phyloP scores from a whole-genome alignment of 2,888 invertebrate species.

The Diarsia brunnea region DNA sequence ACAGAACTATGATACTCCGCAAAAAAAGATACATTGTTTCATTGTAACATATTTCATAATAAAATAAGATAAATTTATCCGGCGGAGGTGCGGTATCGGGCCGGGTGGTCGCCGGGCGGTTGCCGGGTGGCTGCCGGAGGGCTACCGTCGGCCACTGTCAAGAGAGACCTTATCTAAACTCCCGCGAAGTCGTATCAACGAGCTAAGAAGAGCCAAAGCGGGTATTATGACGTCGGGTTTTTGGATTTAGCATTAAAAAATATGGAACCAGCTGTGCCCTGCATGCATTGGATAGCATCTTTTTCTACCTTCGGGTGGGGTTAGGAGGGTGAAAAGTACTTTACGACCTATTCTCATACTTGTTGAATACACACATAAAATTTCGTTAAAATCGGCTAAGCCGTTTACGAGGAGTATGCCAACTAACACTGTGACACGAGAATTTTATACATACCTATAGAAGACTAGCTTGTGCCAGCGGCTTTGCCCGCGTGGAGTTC shows the following conservation, averaged over 20 bases:
- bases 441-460: too few species aligned
- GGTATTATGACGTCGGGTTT: background rate
- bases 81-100: slow-evolving; percentile 43
- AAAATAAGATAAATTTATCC: slow-evolving; percentile 64
- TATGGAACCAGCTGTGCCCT: background rate
- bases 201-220: slow-evolving; percentile 21
- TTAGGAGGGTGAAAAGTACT: too few species aligned
- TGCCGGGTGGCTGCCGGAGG: slow-evolving; percentile 50
- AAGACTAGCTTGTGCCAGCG: too few species aligned
- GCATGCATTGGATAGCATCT: too few species aligned
- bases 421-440: too few species aligned
- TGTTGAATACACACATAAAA: too few species aligned
- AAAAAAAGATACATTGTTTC: slow-evolving; percentile 54
- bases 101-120: slow-evolving; percentile 13
- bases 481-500: too few species aligned
- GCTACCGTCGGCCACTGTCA: slow-evolving; percentile 64
- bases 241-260: background rate
- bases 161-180: slow-evolving; percentile 69
- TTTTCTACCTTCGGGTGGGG: too few species aligned
- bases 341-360: too few species aligned
- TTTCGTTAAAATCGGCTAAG: too few species aligned
- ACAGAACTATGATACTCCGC: slow-evolving; percentile 33
- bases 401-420: too few species aligned
- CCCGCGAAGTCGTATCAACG: slow-evolving; percentile 23
- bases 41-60: slow-evolving; percentile 53